Conservation (phyloP, 2,113 vertebrate species). For the Seriola dumerili region DNA sequence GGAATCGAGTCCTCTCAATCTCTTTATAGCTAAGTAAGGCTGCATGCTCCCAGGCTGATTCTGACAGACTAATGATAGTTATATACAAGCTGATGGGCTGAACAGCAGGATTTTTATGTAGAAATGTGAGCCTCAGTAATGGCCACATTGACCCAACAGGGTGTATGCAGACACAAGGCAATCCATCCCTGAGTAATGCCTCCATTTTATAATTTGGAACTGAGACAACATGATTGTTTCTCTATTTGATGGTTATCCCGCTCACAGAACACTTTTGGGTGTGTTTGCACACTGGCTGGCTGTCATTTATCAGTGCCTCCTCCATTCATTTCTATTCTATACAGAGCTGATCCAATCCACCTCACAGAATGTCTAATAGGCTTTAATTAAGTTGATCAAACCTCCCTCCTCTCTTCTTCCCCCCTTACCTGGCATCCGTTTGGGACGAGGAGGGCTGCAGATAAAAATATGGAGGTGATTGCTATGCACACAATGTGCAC, state of each 20-base stretch:
- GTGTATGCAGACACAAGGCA: constrained; percentile 38
- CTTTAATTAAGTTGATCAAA: constrained; percentile 94
- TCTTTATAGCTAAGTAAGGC: constrained; percentile 48
- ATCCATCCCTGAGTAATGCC: constrained; percentile 45
- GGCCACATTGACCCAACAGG: constrained; percentile 45
- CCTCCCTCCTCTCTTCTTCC: constrained; percentile 74
- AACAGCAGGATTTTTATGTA: constrained; percentile 47
- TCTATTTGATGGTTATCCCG: constrained; percentile 47
- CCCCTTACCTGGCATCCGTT: constrained; percentile 72
- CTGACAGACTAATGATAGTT: constrained; percentile 58
- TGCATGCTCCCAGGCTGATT: constrained; percentile 35
- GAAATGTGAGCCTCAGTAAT: constrained; percentile 48
- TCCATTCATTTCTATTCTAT: constrained; percentile 68
- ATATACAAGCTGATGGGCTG: constrained; percentile 44
- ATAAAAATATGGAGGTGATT: constrained; percentile 90
- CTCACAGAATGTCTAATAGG: constrained; percentile 88
- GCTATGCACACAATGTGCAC: constrained; percentile 92
- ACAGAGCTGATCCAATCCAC: constrained; percentile 67
- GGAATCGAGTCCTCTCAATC: constrained; percentile 35
- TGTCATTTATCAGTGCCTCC: constrained; percentile 56
- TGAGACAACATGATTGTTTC: constrained; percentile 52
- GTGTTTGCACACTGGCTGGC: constrained; percentile 36
- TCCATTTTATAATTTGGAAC: constrained; percentile 49
- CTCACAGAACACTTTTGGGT: constrained; percentile 30
- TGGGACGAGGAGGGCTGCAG: constrained; percentile 84